phyloP scores from a whole-genome alignment of 2,113 vertebrate species.

The Psilopogon haemacephalus region DNA sequence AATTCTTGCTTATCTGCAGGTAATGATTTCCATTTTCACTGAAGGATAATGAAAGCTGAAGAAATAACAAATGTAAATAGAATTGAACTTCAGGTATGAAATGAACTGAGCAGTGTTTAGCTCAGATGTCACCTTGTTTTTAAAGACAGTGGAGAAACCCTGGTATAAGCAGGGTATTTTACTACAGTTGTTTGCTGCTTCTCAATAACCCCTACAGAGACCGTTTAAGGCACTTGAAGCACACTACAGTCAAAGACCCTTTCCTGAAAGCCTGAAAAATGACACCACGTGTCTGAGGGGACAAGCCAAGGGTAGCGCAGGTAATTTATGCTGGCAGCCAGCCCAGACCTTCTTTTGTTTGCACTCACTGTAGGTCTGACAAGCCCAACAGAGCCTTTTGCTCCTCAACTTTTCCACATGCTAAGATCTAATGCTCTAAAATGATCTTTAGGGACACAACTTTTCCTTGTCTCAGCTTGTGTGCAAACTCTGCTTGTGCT shows the following conservation, averaged over 20 bases:
- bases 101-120: not conserved
- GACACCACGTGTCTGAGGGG: not conserved
- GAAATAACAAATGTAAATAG: not conserved
- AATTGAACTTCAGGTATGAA: not conserved
- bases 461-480: not conserved
- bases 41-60: not conserved
- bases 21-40: not conserved
- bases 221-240: not conserved
- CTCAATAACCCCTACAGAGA: not conserved
- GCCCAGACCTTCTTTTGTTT: conserved; percentile 39
- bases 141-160: not conserved
- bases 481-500: fast-evolving
- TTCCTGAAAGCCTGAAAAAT: conserved; percentile 54
- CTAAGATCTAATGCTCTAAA: not conserved
- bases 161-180: not conserved
- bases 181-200: not conserved
- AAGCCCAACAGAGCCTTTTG: not conserved
- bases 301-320: conserved; percentile 25
- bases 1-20: not conserved
- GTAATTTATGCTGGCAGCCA: conserved; percentile 29
- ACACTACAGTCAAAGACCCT: not conserved
- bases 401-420: not conserved
- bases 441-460: not conserved
- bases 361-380: not conserved
- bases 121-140: not conserved